These are phyloP conservation scores for Chrysocyon brachyurus DNA, from an alignment of 2,797 vertebrate genomes.

Conservation along the genomic window DNA sequence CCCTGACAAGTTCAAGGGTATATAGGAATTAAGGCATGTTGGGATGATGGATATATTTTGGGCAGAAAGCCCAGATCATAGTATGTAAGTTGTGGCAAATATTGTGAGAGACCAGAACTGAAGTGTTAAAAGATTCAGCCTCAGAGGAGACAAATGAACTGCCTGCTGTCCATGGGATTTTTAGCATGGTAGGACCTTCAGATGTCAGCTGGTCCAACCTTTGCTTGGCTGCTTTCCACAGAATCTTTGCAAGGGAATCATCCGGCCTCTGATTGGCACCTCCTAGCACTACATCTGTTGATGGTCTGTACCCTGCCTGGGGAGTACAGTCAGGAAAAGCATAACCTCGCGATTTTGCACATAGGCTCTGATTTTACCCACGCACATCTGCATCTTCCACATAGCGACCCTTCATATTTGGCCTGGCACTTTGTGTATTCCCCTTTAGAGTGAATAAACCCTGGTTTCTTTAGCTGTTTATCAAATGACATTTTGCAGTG, in stretches of 20 bases:
- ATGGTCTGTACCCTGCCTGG: background rate
- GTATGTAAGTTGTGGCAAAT: background rate
- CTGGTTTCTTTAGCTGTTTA: background rate
- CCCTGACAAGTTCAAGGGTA: slow-evolving; percentile 33
- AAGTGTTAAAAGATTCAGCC: background rate
- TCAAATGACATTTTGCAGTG: background rate
- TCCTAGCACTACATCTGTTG: background rate
- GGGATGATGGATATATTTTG: slow-evolving; percentile 52
- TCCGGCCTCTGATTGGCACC: background rate
- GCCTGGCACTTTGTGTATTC: background rate
- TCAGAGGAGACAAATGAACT: background rate
- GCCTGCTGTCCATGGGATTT: background rate
- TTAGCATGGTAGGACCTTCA: background rate
- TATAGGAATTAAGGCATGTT: slow-evolving; percentile 29
- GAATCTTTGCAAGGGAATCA: background rate
- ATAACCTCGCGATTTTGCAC: background rate
- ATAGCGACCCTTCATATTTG: background rate
- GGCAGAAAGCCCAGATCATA: slow-evolving; percentile 33
- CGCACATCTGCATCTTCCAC: background rate
- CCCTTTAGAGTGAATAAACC: background rate
- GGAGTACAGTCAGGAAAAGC: background rate
- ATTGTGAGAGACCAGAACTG: background rate
- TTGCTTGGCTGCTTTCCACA: background rate
- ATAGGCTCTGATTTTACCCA: background rate
- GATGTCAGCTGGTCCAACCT: background rate